Base-by-base conservation (phyloP, 1,140 invertebrate species). In the Atta cephalotes region DNA sequence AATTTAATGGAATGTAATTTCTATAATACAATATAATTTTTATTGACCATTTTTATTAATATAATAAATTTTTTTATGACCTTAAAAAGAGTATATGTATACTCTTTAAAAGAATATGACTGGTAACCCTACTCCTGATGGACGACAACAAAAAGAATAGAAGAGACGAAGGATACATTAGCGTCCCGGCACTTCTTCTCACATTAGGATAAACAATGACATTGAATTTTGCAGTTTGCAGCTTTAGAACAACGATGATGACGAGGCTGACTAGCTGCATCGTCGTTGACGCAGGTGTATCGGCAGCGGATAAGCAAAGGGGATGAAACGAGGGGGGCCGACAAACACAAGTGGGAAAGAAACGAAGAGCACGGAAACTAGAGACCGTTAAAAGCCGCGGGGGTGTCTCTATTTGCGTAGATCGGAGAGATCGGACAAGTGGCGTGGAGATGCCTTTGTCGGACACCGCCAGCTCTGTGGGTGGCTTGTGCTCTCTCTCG, bases 401-500 rank as follows among this genome's bases (percentile, higher is more conserved):
- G 87, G 90, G 87, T 87, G 90, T 91, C 90, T 91, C 90, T 91
- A 91, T 91, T 91, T 91, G 89, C 90, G 85, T 91, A 91, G 90
- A 91, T 91, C 90, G 89, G 62, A 87, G 89, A 90, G 90, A 91
- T 89, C 89, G 90, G 89, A 91, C 90, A 91, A 91, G 90, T 91
- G 90, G 85, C 87, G 68, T 62, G 71, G 78, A 51, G 81, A 58
- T 65, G 71, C 86, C 86, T 87, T 87, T 87, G 86, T 88, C 66
- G 84, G 35, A 86, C 65, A 78, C 74, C 53, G 86, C 84, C 86
- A 56, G 82, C 81, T 56, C 63, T 82, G 81, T 87, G 86, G 86
- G 86, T 87, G 86, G 81, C 81, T 87, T 66, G 28, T 53, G 53
- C 66, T 68, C 28, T 77, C 39, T 77, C 66, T 76, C 53, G 35